Base-by-base conservation (phyloP, 2,797 vertebrate species). In the Micrastur ruficollis region DNA sequence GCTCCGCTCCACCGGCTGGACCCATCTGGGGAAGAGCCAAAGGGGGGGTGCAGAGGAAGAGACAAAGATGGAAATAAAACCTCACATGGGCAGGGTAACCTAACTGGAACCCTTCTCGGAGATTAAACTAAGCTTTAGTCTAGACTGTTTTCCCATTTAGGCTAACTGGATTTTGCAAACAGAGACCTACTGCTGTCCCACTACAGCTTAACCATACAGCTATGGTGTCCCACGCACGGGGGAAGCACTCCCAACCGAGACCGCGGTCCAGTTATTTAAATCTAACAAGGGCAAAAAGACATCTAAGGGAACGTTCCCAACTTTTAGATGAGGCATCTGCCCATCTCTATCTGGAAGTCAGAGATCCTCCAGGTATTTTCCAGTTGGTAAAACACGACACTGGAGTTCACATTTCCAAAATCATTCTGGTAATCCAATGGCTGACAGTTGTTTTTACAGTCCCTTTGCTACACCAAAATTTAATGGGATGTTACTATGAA, bases 161-260 rank as follows among this genome's bases (percentile, higher is more conserved):
- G 8, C 36, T 78, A 14, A 56, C 55, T 20, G 31, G 44, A 20
- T 36, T 32, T 46, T n/a, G 65, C 34, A 81, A 27, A 32, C 2
- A 5, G 36, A 74, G 47, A 55, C 8, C 40, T 19, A 6, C n/a
- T 12, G 26, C 22, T 34, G 44, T 19, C 34, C 29, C 26, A 36
- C n/a, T 40, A 26, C 13, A 36, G 44, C 71, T n/a, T 31, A 38
- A 46, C 56, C 21, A 9, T 23, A 66, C 26, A 29, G 32, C 50
- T 26, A 36, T 0, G 2, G 56, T 0, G 0, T 31, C 25, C 29
- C 6, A 2, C 3, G 16, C 0, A 0, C 10, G 12, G 10, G 16
- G 8, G 14, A 17, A 38, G n/a, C 80, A 25, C 34, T 27, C 25
- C 50, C 32, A 26, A 3, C 27, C 4, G 1, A 40, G n/a, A 26